phyloP scores from a whole-genome alignment of 2,113 vertebrate genomes.

The Athene noctua region DNA sequence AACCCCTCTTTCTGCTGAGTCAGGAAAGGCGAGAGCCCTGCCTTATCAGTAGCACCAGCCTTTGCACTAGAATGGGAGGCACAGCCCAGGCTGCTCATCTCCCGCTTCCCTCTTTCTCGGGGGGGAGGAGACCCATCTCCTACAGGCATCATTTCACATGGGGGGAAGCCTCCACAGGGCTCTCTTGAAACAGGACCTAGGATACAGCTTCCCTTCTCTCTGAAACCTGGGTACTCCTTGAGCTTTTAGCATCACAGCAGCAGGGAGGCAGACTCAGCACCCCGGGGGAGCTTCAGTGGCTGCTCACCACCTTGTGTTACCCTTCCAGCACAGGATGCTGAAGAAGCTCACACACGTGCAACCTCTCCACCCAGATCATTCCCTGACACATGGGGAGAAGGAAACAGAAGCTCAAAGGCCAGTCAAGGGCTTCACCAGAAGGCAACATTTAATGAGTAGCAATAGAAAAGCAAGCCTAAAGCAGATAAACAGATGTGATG shows the following conservation, averaged over 20 bases:
- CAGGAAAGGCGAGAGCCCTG: neutral
- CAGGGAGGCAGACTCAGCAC: neutral
- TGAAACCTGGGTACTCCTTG: neutral
- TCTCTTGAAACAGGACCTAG: neutral
- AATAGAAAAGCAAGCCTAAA: neutral
- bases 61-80: neutral
- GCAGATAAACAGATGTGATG: neutral
- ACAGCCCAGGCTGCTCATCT: neutral
- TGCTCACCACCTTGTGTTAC: neutral
- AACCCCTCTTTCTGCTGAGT: neutral
- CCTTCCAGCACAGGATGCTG: neutral
- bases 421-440: neutral
- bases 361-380: neutral
- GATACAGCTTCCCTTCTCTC: rapidly evolving
- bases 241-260: neutral
- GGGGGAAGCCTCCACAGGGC: neutral
- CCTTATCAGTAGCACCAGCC: neutral
- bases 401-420: neutral
- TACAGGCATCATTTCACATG: rapidly evolving
- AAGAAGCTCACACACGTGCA: neutral
- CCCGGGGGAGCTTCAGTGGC: neutral
- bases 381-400: neutral
- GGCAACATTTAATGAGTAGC: neutral
- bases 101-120: rapidly evolving
- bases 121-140: neutral